Evolutionary conservation across 1,140 invertebrate genomes (phyloP).

Genomic region (Drosophila repletoides): DNA sequence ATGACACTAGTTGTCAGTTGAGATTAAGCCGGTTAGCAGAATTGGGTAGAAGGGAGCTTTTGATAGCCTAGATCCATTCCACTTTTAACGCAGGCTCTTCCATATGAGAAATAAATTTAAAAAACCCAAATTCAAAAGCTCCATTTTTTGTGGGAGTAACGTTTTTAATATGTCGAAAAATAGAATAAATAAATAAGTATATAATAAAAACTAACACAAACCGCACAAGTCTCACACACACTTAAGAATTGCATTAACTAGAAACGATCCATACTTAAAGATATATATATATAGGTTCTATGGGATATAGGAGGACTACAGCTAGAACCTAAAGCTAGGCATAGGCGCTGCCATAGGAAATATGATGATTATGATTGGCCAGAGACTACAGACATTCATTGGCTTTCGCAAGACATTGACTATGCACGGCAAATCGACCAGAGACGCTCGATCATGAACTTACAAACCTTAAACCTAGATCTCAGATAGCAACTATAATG

Average conservation of each 20-base stretch:
- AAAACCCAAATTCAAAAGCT: no score
- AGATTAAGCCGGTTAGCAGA: no score
- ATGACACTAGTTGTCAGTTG: no score
- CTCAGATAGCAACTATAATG: conserved; percentile 60
- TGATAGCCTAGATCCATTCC: no score
- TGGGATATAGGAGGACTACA: conserved; percentile 31
- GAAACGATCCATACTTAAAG: conserved; percentile 48
- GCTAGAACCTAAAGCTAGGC: conserved; percentile 44
- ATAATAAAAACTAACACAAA: conserved; percentile 53
- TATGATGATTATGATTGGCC: conserved; percentile 30
- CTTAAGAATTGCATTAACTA: conserved; percentile 51
- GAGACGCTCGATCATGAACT: conserved; percentile 69
- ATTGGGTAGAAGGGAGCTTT: no score
- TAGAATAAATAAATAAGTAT: conserved; percentile 79
- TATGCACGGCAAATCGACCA: conserved; percentile 70
- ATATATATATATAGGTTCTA: conserved; percentile 29
- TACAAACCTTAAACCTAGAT: conserved; percentile 67
- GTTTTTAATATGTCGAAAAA: conserved; percentile 41
- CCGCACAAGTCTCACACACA: conserved; percentile 29
- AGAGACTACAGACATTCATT: conserved; percentile 59
- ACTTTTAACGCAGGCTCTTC: no score
- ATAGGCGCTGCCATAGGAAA: conserved; percentile 35
- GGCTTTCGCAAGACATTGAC: conserved; percentile 62
- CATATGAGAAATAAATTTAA: no score
- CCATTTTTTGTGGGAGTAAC: conserved; percentile 12